Percentiles rank a stretch among this genome's conserved stretches.
phyloP scores from a whole-genome alignment of 2,113 vertebrate genomes.

The Alaudala cheleensis region DNA sequence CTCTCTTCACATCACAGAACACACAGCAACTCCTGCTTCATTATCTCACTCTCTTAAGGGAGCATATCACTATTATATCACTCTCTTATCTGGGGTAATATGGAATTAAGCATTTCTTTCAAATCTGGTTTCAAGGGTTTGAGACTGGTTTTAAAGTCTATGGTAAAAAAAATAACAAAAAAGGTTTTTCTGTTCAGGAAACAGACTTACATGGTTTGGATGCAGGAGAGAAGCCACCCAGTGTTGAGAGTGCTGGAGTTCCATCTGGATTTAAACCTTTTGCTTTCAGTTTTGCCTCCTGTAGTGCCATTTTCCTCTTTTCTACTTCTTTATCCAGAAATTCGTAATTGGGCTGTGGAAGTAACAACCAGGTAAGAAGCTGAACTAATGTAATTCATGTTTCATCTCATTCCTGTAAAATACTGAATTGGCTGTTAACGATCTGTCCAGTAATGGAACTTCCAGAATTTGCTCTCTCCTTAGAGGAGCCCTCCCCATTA shows the following conservation, averaged over 20 bases:
- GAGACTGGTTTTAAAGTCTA: neutral
- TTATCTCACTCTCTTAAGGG: neutral
- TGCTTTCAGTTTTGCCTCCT: constrained; percentile 95
- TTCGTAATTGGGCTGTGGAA: constrained; percentile 90
- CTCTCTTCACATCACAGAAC: neutral
- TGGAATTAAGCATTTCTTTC: neutral
- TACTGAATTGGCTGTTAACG: neutral
- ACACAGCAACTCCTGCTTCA: neutral
- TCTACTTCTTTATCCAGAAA: constrained; percentile 97
- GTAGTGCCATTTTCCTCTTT: constrained; percentile 90
- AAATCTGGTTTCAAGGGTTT: neutral
- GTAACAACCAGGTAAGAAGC: neutral
- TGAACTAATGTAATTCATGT: rapidly evolving
- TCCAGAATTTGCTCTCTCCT: neutral
- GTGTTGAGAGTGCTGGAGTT: constrained; percentile 89
- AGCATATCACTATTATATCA: rapidly evolving
- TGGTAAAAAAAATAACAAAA: neutral
- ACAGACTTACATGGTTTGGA: constrained; percentile 88
- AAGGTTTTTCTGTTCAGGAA: neutral
- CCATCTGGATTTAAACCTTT: constrained; percentile 97
- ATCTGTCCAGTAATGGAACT: rapidly evolving
- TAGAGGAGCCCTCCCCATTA: neutral
- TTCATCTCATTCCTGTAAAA: neutral
- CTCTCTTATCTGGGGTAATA: neutral
- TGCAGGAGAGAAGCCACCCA: constrained; percentile 95